phyloP scores from a whole-genome alignment of 2,888 invertebrate genomes.

The Pharmacophagus antenor region DNA sequence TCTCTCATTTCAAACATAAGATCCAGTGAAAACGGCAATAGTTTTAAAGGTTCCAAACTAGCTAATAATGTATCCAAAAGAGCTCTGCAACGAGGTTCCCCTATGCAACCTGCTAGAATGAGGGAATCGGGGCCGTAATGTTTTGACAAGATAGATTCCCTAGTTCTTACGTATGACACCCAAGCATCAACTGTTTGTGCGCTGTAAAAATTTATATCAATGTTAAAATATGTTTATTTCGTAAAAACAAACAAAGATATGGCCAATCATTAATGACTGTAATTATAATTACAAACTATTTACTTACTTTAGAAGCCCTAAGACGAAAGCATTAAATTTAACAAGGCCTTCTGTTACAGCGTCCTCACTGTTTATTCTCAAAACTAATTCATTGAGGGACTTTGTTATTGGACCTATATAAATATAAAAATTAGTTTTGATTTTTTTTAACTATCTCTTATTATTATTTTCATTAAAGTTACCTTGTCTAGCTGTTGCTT shows the following conservation, averaged over 20 bases:
- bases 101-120: constrained; percentile 83
- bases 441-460: background rate
- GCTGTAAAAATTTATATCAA: constrained; percentile 59
- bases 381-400: constrained; percentile 90
- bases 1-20: constrained; percentile 89
- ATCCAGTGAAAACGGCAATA: constrained; percentile 90
- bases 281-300: constrained; percentile 10
- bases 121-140: constrained; percentile 90
- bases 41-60: constrained; percentile 88
- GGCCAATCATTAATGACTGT: background rate
- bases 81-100: constrained; percentile 80
- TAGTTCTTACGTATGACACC: constrained; percentile 91
- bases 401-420: constrained; percentile 87
- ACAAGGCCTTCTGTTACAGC: constrained; percentile 90
- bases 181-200: constrained; percentile 94
- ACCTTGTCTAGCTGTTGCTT: constrained; percentile 92
- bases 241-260: background rate
- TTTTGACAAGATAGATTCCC: constrained; percentile 89
- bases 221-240: background rate
- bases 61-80: constrained; percentile 87
- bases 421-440: constrained; percentile 4
- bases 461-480: constrained; percentile 30
- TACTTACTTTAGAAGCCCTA: constrained; percentile 91
- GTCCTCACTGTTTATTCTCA: constrained; percentile 90
- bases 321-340: constrained; percentile 93